These are phyloP conservation scores for Panulirus ornatus DNA, from an alignment of 1,140 invertebrate species.

Conservation along the genomic window DNA sequence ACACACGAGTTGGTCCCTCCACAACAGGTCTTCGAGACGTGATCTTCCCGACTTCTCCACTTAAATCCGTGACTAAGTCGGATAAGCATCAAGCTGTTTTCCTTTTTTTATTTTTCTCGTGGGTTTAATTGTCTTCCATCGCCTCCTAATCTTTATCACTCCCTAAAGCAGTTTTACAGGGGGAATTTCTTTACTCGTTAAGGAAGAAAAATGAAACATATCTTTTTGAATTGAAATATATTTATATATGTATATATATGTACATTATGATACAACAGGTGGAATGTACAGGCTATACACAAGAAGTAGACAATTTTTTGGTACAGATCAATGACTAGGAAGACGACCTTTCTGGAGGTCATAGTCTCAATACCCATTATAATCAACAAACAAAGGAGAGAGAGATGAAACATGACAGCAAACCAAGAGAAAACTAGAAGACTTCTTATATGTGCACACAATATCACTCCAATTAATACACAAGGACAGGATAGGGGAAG, in stretches of 20 bases:
- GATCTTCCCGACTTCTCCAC: neutral
- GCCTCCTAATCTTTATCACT: neutral
- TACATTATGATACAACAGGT: slow-evolving; percentile 30
- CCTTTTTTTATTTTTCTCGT: neutral
- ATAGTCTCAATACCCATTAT: too few relatives aligned
- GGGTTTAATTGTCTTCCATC: neutral
- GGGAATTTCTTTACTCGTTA: neutral
- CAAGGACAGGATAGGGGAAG: too few relatives aligned
- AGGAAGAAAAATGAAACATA: neutral
- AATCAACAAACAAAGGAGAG: too few relatives aligned
- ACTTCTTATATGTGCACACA: too few relatives aligned
- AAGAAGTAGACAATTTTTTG: slow-evolving; percentile 26
- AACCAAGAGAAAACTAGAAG: too few relatives aligned
- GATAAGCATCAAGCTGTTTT: neutral
- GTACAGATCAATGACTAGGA: slow-evolving; percentile 30
- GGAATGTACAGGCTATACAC: slow-evolving; percentile 40
- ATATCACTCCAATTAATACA: too few relatives aligned
- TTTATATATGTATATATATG: neutral
- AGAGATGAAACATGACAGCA: too few relatives aligned
- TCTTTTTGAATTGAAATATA: neutral
- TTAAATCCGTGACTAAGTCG: neutral
- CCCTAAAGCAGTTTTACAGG: neutral
- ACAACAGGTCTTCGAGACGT: neutral
- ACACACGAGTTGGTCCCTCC: slow-evolving; percentile 4
- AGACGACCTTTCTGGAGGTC: too few relatives aligned